Base-by-base conservation (phyloP, 2,797 vertebrate genomes). In the Cottoperca gobio region DNA sequence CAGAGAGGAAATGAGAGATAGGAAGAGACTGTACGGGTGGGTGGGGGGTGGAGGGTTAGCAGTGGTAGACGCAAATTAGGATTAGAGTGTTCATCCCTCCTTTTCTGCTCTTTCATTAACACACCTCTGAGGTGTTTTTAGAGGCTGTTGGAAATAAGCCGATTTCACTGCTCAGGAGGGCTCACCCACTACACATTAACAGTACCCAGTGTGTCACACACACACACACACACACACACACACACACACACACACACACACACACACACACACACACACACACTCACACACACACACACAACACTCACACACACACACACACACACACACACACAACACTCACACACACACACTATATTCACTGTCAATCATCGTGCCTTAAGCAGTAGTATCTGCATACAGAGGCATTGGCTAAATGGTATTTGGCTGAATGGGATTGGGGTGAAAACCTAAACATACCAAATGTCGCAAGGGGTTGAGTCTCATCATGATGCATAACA, bases 101-200 rank as follows among this genome's bases (percentile, higher is more conserved):
- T 80, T 81, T 85, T 70, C 83, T 67, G 67, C 72, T 67, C 72
- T 86, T 90, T 91, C 86, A 92, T 89, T 89, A 90, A 83, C 52
- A 55, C 75, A 90, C 85, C 88, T 88, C 88, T 74, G 83, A 89
- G 89, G 87, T 90, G 89, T 85, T 93, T 90, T 93, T 89, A 89
- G 84, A 72, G 64, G 86, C 86, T 88, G 83, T 83, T 86, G 82
- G 82, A 89, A 91, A 87, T 92, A 92, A 92, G 89, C 85, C 79
- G 73, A 87, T 90, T 93, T 93, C 72, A 79, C 84, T 63, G 84
- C 89, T 89, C 85, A 85, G 70, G 67, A 86, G 82, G 77, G 77
- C 69, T 79, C 82, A 87, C 78, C 81, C 81, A 67, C 78, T 68
- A 78, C 88, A 88, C 90, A 90, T 90, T 90, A 90, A 78, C 61